phyloP scores from a whole-genome alignment of 1,140 invertebrate genomes.

The Delia radicum region DNA sequence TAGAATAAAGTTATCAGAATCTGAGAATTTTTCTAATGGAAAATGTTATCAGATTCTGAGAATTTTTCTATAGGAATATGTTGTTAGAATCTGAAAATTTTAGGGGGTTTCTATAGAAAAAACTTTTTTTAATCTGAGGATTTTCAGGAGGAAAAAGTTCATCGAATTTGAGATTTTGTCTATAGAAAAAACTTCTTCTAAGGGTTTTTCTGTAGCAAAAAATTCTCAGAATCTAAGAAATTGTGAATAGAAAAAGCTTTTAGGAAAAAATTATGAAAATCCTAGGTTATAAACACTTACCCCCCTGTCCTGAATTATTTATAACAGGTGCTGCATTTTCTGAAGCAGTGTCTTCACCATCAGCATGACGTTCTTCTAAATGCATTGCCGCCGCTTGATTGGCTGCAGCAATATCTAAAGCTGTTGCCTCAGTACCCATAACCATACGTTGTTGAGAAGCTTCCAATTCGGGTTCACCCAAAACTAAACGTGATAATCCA shows the following conservation, averaged over 20 bases:
- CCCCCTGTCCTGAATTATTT: neutral
- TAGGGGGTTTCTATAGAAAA: too few relatives aligned
- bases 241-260: too few relatives aligned
- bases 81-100: neutral
- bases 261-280: too few relatives aligned
- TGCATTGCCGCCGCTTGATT: constrained; percentile 34
- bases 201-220: too few relatives aligned
- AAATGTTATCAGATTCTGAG: neutral
- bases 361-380: constrained; percentile 49
- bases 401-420: constrained; percentile 34
- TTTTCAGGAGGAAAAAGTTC: too few relatives aligned
- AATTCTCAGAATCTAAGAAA: too few relatives aligned
- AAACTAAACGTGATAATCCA: constrained; percentile 64
- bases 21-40: neutral
- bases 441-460: constrained; percentile 47
- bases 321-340: constrained; percentile 30
- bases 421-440: constrained; percentile 50
- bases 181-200: too few relatives aligned
- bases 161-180: too few relatives aligned
- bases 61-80: too few relatives aligned
- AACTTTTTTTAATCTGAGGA: too few relatives aligned
- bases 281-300: too few relatives aligned
- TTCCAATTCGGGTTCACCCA: constrained; percentile 65
- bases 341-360: constrained; percentile 52
- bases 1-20: neutral